These are phyloP conservation scores for Stenoptilia bipunctidactyla DNA, from an alignment of 2,888 invertebrate species.

Conservation along the genomic window DNA sequence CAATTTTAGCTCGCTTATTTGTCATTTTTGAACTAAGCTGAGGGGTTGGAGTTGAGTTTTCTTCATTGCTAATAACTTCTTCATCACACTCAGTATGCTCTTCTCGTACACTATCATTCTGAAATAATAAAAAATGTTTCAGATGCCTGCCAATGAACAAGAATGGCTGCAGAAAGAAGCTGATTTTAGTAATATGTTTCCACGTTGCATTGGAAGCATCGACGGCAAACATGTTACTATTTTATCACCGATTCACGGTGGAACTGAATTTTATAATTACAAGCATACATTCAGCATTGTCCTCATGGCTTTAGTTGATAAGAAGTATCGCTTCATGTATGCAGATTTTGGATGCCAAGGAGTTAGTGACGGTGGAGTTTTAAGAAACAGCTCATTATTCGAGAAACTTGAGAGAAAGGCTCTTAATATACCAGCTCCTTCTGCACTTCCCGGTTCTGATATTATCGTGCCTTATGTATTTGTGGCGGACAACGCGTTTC, in stretches of 20 bases:
- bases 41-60: constrained; percentile 1
- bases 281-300: constrained; percentile 10
- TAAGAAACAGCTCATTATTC: constrained; percentile 10
- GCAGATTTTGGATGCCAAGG: constrained; percentile 9
- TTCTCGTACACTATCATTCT: constrained; percentile 6
- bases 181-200: constrained; percentile 7
- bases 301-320: constrained; percentile 9
- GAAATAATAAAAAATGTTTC: constrained; percentile 4
- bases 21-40: background rate
- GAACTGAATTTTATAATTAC: constrained; percentile 10
- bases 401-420: constrained; percentile 3
- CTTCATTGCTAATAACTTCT: constrained; percentile 1
- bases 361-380: constrained; percentile 7
- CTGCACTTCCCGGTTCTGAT: constrained; percentile 1
- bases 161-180: constrained; percentile 9
- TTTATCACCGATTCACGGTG: constrained; percentile 6
- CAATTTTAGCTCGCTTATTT: constrained; percentile 1
- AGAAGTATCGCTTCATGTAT: constrained; percentile 8
- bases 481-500: constrained; percentile 3
- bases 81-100: constrained; percentile 8
- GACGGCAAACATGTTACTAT: constrained; percentile 10
- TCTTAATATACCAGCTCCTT: constrained; percentile 5
- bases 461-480: constrained; percentile 3
- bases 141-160: constrained; percentile 7
- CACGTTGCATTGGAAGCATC: constrained; percentile 4